phyloP scores from a whole-genome alignment of 92 coral and sea anemone genomes.

The Phenganax subtilis region DNA sequence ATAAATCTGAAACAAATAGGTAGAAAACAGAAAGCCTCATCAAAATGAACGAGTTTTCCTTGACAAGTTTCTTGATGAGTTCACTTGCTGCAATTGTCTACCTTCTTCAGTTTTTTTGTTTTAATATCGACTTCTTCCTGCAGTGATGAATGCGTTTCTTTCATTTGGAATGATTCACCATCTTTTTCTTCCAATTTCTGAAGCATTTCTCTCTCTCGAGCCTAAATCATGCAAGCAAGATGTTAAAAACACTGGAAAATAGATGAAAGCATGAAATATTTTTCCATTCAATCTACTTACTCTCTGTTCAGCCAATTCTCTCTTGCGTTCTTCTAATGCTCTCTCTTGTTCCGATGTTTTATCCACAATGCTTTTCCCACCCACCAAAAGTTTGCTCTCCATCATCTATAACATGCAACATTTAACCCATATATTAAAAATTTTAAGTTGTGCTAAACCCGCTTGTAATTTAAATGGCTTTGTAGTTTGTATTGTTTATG shows the following conservation, averaged over 20 bases:
- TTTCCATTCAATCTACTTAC: slow-evolving; percentile 33
- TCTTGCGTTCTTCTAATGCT: slow-evolving; percentile 72
- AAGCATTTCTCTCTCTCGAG: slow-evolving; percentile 95
- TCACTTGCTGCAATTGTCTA: neutral
- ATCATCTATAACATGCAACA: slow-evolving; percentile 60
- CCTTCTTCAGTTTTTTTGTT: slow-evolving; percentile 93
- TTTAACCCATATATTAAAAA: neutral
- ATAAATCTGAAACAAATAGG: slow-evolving; percentile 58
- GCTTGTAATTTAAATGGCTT: no score
- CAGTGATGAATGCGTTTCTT: slow-evolving; percentile 74
- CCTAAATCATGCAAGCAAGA: slow-evolving; percentile 42
- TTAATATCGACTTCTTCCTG: slow-evolving; percentile 97
- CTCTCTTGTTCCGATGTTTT: slow-evolving; percentile 92
- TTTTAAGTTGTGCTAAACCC: neutral
- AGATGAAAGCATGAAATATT: neutral
- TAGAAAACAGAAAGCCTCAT: neutral
- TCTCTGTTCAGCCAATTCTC: slow-evolving; percentile 87
- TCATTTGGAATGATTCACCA: slow-evolving; percentile 78
- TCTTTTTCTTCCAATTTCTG: slow-evolving; percentile 94
- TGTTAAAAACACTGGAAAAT: no score
- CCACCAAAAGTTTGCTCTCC: slow-evolving; percentile 91
- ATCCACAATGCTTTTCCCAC: slow-evolving; percentile 98
- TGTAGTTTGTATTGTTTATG: neutral
- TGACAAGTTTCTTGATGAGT: neutral
- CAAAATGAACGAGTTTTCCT: neutral